phyloP scores from a whole-genome alignment of 2,797 vertebrate genomes.

The Rallus crepitans region DNA sequence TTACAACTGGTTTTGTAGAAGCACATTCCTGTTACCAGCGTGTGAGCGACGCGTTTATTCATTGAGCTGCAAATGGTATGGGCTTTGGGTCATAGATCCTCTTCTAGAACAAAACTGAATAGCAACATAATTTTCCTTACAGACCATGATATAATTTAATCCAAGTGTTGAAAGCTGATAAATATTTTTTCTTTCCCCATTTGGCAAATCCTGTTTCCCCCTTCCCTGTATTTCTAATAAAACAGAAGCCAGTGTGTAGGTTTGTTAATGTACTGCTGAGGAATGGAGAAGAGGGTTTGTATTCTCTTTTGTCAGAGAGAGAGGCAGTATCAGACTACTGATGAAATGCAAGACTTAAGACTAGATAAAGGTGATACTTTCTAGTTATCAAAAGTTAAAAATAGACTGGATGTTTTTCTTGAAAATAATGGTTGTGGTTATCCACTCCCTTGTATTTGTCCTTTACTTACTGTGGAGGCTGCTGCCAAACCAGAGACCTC shows the following conservation, averaged over 20 bases:
- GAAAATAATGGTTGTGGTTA: not conserved
- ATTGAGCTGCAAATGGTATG: not conserved
- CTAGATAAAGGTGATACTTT: not conserved
- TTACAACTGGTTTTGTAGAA: not conserved
- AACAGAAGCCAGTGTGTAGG: not conserved
- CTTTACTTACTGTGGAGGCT: not conserved
- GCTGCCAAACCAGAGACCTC: not conserved
- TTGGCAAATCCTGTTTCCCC: conserved; percentile 1
- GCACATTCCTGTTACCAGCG: not conserved
- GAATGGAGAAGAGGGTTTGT: not conserved
- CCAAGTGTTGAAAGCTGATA: not conserved
- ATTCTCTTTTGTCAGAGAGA: not conserved
- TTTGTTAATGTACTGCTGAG: not conserved
- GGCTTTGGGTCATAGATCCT: not conserved
- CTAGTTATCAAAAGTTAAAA: not conserved
- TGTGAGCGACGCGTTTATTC: not conserved
- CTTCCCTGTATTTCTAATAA: not conserved
- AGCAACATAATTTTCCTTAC: not conserved
- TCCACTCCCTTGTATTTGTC: not conserved
- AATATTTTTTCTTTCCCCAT: not conserved
- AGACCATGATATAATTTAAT: not conserved
- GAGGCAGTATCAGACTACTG: not conserved
- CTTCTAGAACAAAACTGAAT: not conserved
- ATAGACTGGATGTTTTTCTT: not conserved
- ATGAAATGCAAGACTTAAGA: not conserved